phyloP scores from a whole-genome alignment of 2,113 vertebrate species.

The Barbus barbus region DNA sequence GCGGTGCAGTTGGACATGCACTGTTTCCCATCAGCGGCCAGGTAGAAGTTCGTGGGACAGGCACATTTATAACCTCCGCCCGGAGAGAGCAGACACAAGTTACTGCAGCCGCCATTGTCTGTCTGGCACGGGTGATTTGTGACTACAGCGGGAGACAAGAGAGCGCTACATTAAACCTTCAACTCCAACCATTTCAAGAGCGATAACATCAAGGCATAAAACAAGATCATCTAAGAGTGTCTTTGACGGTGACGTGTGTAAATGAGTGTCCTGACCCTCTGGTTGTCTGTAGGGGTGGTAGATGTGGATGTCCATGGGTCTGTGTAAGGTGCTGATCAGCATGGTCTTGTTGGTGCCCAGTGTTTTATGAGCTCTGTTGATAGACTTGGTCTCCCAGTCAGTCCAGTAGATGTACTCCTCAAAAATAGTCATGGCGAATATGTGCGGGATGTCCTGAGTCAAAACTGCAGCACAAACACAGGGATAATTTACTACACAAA shows the following conservation, averaged over 20 bases:
- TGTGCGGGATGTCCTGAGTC: conserved; percentile 94
- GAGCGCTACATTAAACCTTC: not conserved
- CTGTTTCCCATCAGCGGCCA: conserved; percentile 86
- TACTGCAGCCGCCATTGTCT: conserved; percentile 92
- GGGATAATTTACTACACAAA: not conserved
- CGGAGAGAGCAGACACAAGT: conserved; percentile 92
- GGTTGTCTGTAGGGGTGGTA: conserved; percentile 93
- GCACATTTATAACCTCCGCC: conserved; percentile 89
- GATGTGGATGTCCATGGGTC: conserved; percentile 97
- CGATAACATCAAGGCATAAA: not conserved
- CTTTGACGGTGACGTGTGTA: too few species aligned
- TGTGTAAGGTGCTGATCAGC: conserved; percentile 92
- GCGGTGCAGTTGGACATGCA: conserved; percentile 98
- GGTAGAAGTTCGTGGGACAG: conserved; percentile 96
- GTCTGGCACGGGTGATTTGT: conserved; percentile 89
- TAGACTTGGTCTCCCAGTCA: conserved; percentile 98
- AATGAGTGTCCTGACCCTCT: conserved; percentile 65
- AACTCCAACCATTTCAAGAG: not conserved
- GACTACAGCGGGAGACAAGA: conserved; percentile 71
- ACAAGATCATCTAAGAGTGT: not conserved
- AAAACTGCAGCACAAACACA: conserved; percentile 76
- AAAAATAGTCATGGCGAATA: conserved; percentile 95
- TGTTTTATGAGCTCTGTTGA: conserved; percentile 93
- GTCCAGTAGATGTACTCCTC: conserved; percentile 99
- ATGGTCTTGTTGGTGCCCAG: conserved; percentile 87